These are phyloP conservation scores for Cataglyphis hispanica DNA, from an alignment of 1,140 invertebrate species.

Conservation along the genomic window DNA sequence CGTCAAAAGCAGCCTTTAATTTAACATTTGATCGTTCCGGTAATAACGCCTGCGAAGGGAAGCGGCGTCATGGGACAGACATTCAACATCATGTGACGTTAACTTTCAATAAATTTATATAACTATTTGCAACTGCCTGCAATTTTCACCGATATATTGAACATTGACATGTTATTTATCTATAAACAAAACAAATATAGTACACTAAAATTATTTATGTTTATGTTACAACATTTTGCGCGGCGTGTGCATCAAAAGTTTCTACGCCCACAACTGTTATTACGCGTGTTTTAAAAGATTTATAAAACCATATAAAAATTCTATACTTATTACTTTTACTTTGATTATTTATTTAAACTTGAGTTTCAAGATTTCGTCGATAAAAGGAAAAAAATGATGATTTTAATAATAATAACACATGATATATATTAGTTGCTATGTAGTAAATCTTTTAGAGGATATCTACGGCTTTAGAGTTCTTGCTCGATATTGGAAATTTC, in stretches of 20 bases:
- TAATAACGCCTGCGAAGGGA: slow-evolving; percentile 13
- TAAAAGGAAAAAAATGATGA: neutral
- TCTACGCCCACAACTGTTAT: neutral
- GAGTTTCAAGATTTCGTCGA: slow-evolving; percentile 16
- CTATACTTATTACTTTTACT: neutral
- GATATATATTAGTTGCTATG: slow-evolving; percentile 2
- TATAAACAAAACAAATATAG: neutral
- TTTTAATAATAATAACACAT: slow-evolving; percentile 3
- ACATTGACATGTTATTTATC: neutral
- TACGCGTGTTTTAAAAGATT: neutral
- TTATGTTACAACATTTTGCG: neutral
- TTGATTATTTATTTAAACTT: slow-evolving; percentile 1
- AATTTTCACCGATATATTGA: neutral
- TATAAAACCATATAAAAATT: slow-evolving; percentile 1
- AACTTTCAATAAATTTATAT: neutral
- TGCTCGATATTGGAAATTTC: slow-evolving; percentile 52
- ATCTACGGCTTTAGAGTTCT: neutral
- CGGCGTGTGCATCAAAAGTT: neutral
- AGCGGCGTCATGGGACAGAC: neutral
- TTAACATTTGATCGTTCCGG: slow-evolving; percentile 33
- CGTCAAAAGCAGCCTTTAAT: slow-evolving; percentile 47
- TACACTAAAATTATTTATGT: neutral
- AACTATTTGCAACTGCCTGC: neutral
- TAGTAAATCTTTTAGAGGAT: neutral
- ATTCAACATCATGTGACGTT: too few species aligned